Base-by-base conservation (phyloP, 2,797 vertebrate species). In the Scleropages formosus region DNA sequence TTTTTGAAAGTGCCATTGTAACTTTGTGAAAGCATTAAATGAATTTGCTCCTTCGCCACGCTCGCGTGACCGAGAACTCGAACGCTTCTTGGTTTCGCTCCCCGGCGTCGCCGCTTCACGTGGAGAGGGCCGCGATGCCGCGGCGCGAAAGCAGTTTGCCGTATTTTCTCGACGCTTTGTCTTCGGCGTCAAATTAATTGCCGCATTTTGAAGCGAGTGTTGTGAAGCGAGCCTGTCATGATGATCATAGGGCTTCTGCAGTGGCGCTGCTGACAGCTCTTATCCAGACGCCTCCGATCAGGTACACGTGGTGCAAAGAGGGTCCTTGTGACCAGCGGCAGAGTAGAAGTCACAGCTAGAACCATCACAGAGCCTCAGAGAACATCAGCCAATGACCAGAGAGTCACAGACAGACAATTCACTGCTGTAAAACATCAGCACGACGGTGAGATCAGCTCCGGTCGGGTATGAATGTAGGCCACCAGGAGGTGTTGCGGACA, bases 31-130 rank as follows among this genome's bases (percentile, higher is more conserved):
- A 72, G 49, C 24, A 71, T 44, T 72, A 75, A 66, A 73, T 15
- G 67, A 51, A 47, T 26, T 16, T 66, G 63, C 27, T 59, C 73
- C 78, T 78, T 75, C 75, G 56, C 20, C 56, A 76, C 49, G 67
- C 74, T 77, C 60, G 53, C 71, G 51, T 66, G 74, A 69, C 65
- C 71, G 72, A 63, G 51, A 63, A 74, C 47, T 68, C 63, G 76
- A 72, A 75, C 39, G 60, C 47, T 44, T 61, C 67, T 60, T 62
- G 26, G 26, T 71, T 71, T 71, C 51, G 58, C 15, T 27, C 3
- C 15, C 22, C 27, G 71, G 56, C 31, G 39, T 39, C 39, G 6
- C 31, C 31, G 39, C 39, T 39, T 39, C 31, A 6, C 6, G 31
- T 2, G 31, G 31, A 56, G 53, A 56, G 56, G 3, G 9, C 53